Evolutionary conservation across 2,888 invertebrate species (phyloP).

Genomic region (Slavum lentiscoides): DNA sequence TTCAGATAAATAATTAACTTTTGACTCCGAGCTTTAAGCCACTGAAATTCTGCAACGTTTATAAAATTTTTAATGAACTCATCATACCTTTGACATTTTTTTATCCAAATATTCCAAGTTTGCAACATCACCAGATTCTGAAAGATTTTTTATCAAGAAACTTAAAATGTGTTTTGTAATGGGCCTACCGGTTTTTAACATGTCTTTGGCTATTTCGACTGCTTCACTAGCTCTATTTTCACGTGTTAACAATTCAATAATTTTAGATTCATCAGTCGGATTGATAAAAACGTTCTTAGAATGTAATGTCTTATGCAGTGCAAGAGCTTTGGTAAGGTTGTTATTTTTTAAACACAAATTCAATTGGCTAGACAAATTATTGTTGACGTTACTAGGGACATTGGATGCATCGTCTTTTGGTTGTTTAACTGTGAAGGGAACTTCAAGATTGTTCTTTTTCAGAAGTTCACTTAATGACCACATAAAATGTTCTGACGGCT

Average conservation of each 20-base stretch:
- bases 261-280: conserved; percentile 16
- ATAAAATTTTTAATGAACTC: not conserved
- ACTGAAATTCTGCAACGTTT: not conserved
- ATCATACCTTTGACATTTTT: conserved; percentile 36
- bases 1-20: too few relatives aligned
- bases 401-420: conserved; percentile 3
- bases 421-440: conserved; percentile 70
- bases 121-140: conserved; percentile 16
- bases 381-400: conserved; percentile 20
- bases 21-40: not conserved
- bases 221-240: conserved; percentile 28
- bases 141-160: conserved; percentile 31
- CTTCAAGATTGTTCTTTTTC: conserved; percentile 65
- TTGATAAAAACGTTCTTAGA: not conserved
- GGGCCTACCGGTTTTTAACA: conserved; percentile 17
- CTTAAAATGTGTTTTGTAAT: conserved; percentile 21
- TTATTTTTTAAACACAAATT: conserved; percentile 49
- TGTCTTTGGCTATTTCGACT: conserved; percentile 22
- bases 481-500: conserved; percentile 73
- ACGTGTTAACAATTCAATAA: conserved; percentile 26
- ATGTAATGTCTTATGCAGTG: not conserved
- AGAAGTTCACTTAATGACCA: conserved; percentile 69
- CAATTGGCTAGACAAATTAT: conserved; percentile 42
- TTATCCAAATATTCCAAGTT: conserved; percentile 26
- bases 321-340: conserved; percentile 13